Percentiles rank a stretch among this genome's conserved stretches.
Evolutionary conservation across 2,113 vertebrate genomes (phyloP).

Genomic region (Dinomys branickii): DNA sequence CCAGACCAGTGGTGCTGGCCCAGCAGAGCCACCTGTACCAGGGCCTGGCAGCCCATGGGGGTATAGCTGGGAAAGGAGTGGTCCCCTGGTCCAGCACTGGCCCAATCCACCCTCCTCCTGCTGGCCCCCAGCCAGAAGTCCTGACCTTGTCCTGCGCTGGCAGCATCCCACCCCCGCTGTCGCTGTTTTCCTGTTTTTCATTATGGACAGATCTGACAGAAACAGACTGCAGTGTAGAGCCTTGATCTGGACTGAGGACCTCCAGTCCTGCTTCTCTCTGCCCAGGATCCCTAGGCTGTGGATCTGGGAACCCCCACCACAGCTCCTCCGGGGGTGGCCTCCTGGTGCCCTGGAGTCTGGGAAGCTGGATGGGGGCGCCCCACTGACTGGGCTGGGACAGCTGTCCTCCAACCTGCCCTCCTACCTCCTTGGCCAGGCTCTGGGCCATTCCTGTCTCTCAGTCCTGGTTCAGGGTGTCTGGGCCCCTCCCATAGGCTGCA

Average conservation of each 20-base stretch:
- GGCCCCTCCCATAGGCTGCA: not conserved
- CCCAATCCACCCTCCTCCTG: not conserved
- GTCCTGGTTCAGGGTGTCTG: not conserved
- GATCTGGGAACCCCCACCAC: not conserved
- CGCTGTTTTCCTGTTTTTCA: conserved; percentile 46
- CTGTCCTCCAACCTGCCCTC: not conserved
- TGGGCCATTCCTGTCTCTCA: not conserved
- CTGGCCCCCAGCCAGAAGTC: not conserved
- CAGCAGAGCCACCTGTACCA: not conserved
- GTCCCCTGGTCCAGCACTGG: not conserved
- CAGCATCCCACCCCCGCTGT: not conserved
- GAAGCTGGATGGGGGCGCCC: not conserved
- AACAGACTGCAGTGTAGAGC: not conserved
- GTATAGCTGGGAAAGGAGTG: not conserved
- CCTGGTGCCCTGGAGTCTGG: not conserved
- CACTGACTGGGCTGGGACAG: not conserved
- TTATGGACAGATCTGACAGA: not conserved
- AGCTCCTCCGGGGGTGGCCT: not conserved
- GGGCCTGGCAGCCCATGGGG: not conserved
- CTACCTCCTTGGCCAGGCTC: not conserved
- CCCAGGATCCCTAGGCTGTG: not conserved
- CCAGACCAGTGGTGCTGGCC: no score
- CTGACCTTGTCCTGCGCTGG: not conserved
- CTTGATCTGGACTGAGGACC: not conserved
- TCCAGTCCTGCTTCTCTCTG: not conserved